Base-by-base conservation (phyloP, 2,113 vertebrate genomes). In the Varanus salvator region DNA sequence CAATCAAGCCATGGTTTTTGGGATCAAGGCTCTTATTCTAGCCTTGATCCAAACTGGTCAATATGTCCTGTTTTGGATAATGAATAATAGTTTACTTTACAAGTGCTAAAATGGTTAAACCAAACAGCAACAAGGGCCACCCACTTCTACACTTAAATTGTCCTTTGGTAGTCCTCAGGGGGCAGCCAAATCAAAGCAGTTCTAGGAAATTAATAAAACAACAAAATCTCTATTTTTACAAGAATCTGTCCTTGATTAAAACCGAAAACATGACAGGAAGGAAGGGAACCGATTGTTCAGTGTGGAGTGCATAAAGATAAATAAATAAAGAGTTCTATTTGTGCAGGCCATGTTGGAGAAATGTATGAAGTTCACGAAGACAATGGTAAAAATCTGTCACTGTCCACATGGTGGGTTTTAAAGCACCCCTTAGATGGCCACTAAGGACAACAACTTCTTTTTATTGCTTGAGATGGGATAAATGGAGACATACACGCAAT, bases 221-320 rank as follows among this genome's bases (percentile, higher is more conserved):
- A 17, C 87, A 91, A 54, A 86, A 50, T 19, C 66, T 60, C 78
- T 71, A 89, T 95, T 94, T 96, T 95, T 93, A 93, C 94, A 95
- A 92, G 92, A 95, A 93, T 95, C 94, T 96, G 95, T 94, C 95
- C 95, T 96, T 96, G 94, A 96, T 96, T 96, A 96, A 88, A 94
- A 85, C 76, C 60, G 93, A 93, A 92, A 96, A 90, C 90, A 93
- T 87, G 86, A 89, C 89, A 96, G 66, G 82, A 52, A 91, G 86
- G 88, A 87, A 91, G 92, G 95, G 87, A 94, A 94, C 72, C 0
- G 25, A 96, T 91, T 95, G 93, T 93, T 95, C 94, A 93, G 89
- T 93, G 93, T 90, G 0, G 3, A 92, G 88, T 60, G 91, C 90
- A 93, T 89, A 93, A 94, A 93, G 95, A 95, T 91, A 95, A 95